Evolutionary conservation across 2,888 invertebrate species (phyloP), one percentile per base, ranked within the genome.

Genomic region (Kryphioiulus occultus): DNA sequence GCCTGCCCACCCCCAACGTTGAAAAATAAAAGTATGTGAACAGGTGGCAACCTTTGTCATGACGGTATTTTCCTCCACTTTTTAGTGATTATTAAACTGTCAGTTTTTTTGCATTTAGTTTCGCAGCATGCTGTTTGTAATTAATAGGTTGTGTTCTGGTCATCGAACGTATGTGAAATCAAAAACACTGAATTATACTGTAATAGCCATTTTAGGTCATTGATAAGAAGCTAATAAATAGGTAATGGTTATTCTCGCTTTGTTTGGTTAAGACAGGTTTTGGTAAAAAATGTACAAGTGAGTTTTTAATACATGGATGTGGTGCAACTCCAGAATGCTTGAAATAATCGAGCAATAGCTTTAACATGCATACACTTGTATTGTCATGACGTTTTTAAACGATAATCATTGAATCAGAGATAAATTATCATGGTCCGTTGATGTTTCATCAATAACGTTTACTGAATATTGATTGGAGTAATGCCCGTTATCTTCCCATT

Each of bases 141-240:
- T 68, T 68, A 68, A 68, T 68, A 26, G 68, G 68, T 26, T 68
- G 26, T 68, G 9, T 68, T 68, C 68, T 68, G 68, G 68, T 68
- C 68, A 68, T 68, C 68, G 68, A 68, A 68, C 68, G n/a, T n/a
- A n/a, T n/a, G 68, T 68, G 68, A 68, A 26, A 68, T 68, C 68
- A 68, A 68, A 68, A 68, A 68, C 68, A 26, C 68, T 68, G 26
- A 10, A 68, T 68, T 26, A 26, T 26, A 68, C 68, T 12, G 4
- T 68, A 26, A 68, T 68, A 68, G 68, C 26, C 26, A 26, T 68
- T 68, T 68, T 68, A 26, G 68, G 68, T 68, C 68, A 68, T 12
- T 68, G 68, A 68, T 68, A 68, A 68, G 26, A 68, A 26, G 26
- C 68, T 68, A 26, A 68, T 68, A 68, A 68, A 68, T 12, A 15